These are phyloP conservation scores for Xestoiulus laeticollis DNA, from an alignment of 2,888 invertebrate species.

Conservation along the genomic window DNA sequence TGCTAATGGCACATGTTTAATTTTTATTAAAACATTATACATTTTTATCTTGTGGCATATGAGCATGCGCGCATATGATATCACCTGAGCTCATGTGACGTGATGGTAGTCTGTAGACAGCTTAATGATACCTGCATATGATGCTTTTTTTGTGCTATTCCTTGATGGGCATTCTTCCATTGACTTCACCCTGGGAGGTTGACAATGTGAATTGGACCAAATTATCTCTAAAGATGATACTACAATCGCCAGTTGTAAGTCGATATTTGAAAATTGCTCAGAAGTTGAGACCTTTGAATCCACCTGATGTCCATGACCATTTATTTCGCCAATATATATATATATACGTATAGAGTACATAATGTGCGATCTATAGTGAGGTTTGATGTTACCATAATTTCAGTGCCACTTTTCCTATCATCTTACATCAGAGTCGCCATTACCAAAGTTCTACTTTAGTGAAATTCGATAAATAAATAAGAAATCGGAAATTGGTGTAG, in stretches of 20 bases:
- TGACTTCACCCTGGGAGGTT: neutral
- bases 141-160: too few relatives aligned
- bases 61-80: too few relatives aligned
- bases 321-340: neutral
- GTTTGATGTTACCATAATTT: constrained; percentile 40
- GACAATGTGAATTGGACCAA: neutral
- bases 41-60: too few relatives aligned
- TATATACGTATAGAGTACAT: too few relatives aligned
- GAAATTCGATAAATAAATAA: constrained; percentile 38
- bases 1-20: too few relatives aligned
- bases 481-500: constrained; percentile 32
- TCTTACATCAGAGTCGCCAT: neutral
- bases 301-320: constrained; percentile 30
- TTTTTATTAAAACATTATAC: too few relatives aligned
- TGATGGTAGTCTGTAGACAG: too few relatives aligned
- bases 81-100: too few relatives aligned
- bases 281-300: constrained; percentile 22
- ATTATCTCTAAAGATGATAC: constrained; percentile 39
- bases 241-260: neutral
- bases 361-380: neutral
- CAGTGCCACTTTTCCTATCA: neutral
- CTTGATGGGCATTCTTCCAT: neutral
- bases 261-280: constrained; percentile 1
- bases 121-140: too few relatives aligned
- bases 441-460: neutral